Conservation (phyloP, 2,797 vertebrate genomes). For the Hozukius guyotensis region DNA sequence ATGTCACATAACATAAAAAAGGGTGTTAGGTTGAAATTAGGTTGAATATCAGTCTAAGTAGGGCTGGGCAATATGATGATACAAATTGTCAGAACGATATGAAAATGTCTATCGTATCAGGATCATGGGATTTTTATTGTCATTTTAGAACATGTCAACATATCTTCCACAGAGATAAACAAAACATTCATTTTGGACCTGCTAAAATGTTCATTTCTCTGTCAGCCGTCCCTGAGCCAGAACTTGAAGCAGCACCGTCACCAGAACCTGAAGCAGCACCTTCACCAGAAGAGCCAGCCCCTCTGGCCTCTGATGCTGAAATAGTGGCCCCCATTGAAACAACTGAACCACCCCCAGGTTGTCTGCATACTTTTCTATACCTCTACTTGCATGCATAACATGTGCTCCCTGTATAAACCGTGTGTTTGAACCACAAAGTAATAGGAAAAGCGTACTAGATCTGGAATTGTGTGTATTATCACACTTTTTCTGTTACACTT, state of each 20-base stretch:
- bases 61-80: no score
- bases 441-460: not conserved
- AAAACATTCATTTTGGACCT: no score
- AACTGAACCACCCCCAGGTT: conserved; percentile 65
- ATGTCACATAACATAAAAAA: not conserved
- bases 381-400: not conserved
- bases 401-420: conserved; percentile 23
- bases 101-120: no score
- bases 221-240: conserved; percentile 53
- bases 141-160: no score
- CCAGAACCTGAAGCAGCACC: conserved; percentile 27
- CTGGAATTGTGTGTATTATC: not conserved
- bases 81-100: no score
- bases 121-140: no score
- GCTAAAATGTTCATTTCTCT: not conserved
- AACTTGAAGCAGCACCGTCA: conserved; percentile 38
- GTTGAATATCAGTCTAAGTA: not conserved
- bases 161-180: no score
- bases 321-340: conserved; percentile 40
- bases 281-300: conserved; percentile 28
- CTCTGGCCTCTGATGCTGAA: conserved; percentile 25
- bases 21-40: not conserved
- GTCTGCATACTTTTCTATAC: not conserved
- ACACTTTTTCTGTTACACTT: not conserved
- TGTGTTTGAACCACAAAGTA: not conserved